Conservation (phyloP, 2,113 vertebrate species). For the Myrmophylax atrothorax region DNA sequence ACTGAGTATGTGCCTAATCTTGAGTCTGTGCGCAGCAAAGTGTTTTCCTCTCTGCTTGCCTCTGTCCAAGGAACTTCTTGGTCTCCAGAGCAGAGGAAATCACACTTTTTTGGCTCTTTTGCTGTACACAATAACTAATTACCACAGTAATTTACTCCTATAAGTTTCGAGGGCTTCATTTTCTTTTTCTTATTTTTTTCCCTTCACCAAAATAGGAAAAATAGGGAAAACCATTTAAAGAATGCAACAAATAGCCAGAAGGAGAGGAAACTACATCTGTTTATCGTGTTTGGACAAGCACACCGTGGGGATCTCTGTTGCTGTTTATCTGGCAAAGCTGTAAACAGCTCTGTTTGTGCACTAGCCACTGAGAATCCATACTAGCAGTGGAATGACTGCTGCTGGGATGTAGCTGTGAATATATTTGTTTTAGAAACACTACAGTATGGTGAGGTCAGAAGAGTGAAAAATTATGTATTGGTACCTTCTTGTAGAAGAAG, state of each 20-base stretch:
- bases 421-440: background rate
- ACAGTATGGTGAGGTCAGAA: background rate
- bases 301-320: background rate
- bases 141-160: background rate
- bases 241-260: background rate
- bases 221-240: background rate
- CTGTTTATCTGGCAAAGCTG: background rate
- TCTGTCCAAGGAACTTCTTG: background rate
- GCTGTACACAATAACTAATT: background rate
- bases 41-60: background rate
- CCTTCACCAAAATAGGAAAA: background rate
- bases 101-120: background rate
- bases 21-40: background rate
- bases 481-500: background rate
- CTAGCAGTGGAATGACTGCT: background rate
- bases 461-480: background rate
- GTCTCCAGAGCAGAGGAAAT: background rate
- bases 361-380: background rate
- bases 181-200: background rate
- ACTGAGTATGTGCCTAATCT: background rate
- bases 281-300: background rate
- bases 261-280: background rate
- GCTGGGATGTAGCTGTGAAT: conserved; percentile 8
- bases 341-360: conserved; percentile 11
- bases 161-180: background rate